Evolutionary conservation across 2,113 vertebrate genomes (phyloP), one percentile per base, ranked within the genome.

Genomic region (Chinchilla lanigera): DNA sequence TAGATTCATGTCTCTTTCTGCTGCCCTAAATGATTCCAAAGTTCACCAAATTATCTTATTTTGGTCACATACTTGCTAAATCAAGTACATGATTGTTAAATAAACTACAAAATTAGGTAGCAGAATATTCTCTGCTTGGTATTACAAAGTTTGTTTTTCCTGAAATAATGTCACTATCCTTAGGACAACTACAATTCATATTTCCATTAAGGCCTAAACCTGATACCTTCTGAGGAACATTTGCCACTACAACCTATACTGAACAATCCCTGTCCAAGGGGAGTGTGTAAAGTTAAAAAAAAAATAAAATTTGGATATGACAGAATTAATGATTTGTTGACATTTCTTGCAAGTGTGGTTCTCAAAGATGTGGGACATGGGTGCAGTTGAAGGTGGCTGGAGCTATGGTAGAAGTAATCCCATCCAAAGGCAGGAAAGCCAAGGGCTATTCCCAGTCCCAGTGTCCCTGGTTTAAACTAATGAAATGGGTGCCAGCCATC

Each of bases 111-210:
- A 89, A 63, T 78, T 52, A 65, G 9, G 24, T 73, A 86, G 33
- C 35, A 91, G 30, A 94, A 88, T 67, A 61, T 38, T 87, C 52
- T 93, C 85, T 78, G 85, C 13, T 93, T 91, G 54, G 63, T 61
- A 14, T 33, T 33, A 33, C 35, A 61, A 92, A 86, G 65, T 88
- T 69, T 88, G 16, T 61, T 41, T 86, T 87, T 93, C 41, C 54
- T 81, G 26, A 92, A 89, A 93, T 54, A 41, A n/a, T 26, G 67
- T 78, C 12, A 5, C 17, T 47, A 10, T 44, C 47, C 30, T 67
- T 61, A 77, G 5, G 30, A 67, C 24, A 84, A 67, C 35, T 26
- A 3, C 44, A 77, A 88, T 89, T 77, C 19, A 41, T 47, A 67
- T 89, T 94, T 92, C 20, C 33, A 28, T n/a, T 30, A 69, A 92